phyloP scores from a whole-genome alignment of 2,797 vertebrate genomes.

The Rhyacichthys aspro region DNA sequence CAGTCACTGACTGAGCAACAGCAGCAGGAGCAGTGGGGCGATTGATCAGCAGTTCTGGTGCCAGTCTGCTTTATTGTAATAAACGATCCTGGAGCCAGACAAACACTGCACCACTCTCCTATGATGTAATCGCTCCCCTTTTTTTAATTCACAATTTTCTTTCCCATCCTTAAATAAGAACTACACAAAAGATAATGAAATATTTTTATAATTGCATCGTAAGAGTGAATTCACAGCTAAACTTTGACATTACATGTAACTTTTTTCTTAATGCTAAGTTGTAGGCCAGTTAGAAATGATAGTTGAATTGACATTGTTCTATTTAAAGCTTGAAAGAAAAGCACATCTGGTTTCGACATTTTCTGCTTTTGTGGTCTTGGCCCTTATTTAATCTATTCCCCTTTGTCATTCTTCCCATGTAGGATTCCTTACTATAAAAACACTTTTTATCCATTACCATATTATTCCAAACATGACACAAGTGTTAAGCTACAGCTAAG shows the following conservation, averaged over 20 bases:
- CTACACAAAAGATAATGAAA: slow-evolving; percentile 25
- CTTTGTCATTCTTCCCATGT: not conserved
- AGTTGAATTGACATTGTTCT: not conserved
- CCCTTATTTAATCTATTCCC: slow-evolving; percentile 11
- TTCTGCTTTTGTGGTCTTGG: slow-evolving; percentile 34
- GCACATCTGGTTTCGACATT: slow-evolving; percentile 45
- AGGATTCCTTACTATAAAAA: not conserved
- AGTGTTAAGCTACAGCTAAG: too few species aligned
- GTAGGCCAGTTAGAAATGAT: too few species aligned
- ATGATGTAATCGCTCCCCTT: slow-evolving; percentile 47
- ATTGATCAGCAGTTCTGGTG: slow-evolving; percentile 73
- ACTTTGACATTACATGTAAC: too few species aligned
- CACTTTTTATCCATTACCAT: not conserved
- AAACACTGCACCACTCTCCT: slow-evolving; percentile 30
- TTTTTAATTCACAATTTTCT: slow-evolving; percentile 43
- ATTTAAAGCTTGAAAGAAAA: slow-evolving; percentile 17
- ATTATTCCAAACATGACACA: too few species aligned
- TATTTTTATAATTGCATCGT: slow-evolving; percentile 16
- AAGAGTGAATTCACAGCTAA: not conserved
- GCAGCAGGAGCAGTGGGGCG: slow-evolving; percentile 13
- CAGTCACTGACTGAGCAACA: slow-evolving; percentile 56
- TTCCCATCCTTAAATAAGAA: slow-evolving; percentile 4
- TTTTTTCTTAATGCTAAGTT: not conserved
- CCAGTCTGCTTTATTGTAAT: slow-evolving; percentile 64
- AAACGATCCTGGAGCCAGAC: slow-evolving; percentile 50